A percentile compares a stretch with the other conserved stretches of the same genome.
Evolutionary conservation across 2,113 vertebrate genomes (phyloP).

Genomic region (Fukomys damarensis): DNA sequence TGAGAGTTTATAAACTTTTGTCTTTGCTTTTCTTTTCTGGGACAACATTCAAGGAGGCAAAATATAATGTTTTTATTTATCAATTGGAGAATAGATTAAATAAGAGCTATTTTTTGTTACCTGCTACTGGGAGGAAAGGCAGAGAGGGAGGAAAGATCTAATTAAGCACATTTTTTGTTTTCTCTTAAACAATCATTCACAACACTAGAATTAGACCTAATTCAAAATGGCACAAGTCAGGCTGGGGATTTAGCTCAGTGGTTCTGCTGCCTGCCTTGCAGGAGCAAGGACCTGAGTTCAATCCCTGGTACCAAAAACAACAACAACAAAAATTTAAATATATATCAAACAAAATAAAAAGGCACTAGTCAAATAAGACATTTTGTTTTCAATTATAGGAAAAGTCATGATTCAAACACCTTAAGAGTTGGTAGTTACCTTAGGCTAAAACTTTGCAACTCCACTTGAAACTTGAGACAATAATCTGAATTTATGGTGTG

Average conservation of each 20-base stretch:
- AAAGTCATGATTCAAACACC: background rate
- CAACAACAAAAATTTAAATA: too few species aligned
- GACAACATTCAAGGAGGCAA: background rate
- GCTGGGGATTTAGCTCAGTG: too few species aligned
- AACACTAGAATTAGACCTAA: background rate
- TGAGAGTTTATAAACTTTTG: background rate
- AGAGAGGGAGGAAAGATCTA: background rate
- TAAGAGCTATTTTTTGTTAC: constrained; percentile 2
- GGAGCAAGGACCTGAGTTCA: too few species aligned
- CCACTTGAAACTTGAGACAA: background rate
- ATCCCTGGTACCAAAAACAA: too few species aligned
- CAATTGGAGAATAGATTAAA: background rate
- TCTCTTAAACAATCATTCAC: background rate
- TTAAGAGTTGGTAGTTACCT: background rate
- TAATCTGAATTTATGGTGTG: background rate
- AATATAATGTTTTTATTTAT: background rate
- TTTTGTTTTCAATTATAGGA: background rate
- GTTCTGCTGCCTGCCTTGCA: too few species aligned
- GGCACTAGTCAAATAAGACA: background rate
- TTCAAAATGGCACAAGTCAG: background rate
- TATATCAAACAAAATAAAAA: too few species aligned
- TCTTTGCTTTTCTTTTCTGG: background rate
- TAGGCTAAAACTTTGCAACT: background rate
- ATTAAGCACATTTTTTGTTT: background rate
- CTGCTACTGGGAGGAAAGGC: background rate